phyloP scores from a whole-genome alignment of 2,888 invertebrate genomes.

The Epinotia brunnichana region DNA sequence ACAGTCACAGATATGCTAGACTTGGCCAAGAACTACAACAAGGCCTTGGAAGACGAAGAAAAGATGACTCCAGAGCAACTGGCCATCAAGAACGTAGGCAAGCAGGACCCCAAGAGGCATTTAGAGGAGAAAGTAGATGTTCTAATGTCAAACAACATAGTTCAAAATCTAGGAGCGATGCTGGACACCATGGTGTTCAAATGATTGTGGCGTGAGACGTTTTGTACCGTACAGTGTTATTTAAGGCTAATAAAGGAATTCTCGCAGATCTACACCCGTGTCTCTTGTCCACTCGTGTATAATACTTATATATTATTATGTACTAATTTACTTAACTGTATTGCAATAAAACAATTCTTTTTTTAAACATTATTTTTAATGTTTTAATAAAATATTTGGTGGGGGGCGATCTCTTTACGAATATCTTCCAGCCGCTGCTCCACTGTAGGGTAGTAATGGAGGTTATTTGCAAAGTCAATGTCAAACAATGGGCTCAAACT shows the following conservation, averaged over 20 bases:
- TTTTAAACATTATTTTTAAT: slow-evolving; percentile 51
- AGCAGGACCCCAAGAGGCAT: slow-evolving; percentile 99
- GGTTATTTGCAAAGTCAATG: slow-evolving; percentile 67
- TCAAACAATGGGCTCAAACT: slow-evolving; percentile 70
- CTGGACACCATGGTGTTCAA: slow-evolving; percentile 88
- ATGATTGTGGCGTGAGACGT: slow-evolving; percentile 64
- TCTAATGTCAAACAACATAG: slow-evolving; percentile 98
- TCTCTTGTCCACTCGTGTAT: slow-evolving; percentile 61
- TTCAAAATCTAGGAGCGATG: slow-evolving; percentile 98
- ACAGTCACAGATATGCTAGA: slow-evolving; percentile 98
- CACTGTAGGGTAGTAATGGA: slow-evolving; percentile 59
- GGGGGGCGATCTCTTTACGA: slow-evolving; percentile 68
- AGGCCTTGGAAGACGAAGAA: slow-evolving; percentile 99
- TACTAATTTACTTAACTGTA: slow-evolving; percentile 69
- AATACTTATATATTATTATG: slow-evolving; percentile 60
- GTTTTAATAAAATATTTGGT: slow-evolving; percentile 65
- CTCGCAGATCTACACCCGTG: slow-evolving; percentile 55
- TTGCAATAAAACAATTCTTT: slow-evolving; percentile 67
- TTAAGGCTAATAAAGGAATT: slow-evolving; percentile 65
- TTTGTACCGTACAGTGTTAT: slow-evolving; percentile 52
- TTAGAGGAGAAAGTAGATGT: slow-evolving; percentile 99
- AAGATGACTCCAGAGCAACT: slow-evolving; percentile 99
- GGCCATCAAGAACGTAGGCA: slow-evolving; percentile 99
- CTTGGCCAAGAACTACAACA: slow-evolving; percentile 98
- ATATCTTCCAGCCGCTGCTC: slow-evolving; percentile 61